Evolutionary conservation across 2,113 vertebrate genomes (phyloP).

Genomic region (Oncorhynchus tshawytscha): DNA sequence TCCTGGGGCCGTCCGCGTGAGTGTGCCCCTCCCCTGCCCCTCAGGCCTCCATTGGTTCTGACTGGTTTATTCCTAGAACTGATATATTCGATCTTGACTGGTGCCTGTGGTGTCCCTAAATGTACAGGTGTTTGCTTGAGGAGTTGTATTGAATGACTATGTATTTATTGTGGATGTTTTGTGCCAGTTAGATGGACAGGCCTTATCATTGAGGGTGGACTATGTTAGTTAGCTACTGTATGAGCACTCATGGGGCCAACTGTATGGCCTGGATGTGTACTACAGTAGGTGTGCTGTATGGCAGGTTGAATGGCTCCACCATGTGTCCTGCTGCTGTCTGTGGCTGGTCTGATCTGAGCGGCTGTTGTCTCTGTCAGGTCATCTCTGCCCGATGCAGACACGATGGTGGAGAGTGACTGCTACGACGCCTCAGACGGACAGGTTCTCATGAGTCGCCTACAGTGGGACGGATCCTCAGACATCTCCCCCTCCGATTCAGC

Average conservation of each 20-base stretch:
- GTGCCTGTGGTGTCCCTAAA: constrained; percentile 23
- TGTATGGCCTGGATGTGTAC: no score
- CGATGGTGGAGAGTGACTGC: constrained; percentile 80
- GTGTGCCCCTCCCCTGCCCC: constrained; percentile 59
- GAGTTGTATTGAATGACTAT: neutral
- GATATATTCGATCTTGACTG: no score
- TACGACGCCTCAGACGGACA: constrained; percentile 91
- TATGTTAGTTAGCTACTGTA: neutral
- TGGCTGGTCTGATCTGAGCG: neutral
- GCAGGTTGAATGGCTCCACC: no score
- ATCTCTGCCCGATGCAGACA: constrained; percentile 81
- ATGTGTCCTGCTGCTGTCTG: no score
- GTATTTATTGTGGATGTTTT: neutral
- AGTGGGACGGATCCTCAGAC: constrained; percentile 94
- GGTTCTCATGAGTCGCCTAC: constrained; percentile 88
- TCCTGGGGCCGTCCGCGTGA: constrained; percentile 93
- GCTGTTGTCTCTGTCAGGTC: constrained; percentile 51
- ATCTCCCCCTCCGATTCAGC: constrained; percentile 93
- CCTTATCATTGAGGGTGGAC: neutral
- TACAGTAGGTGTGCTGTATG: no score
- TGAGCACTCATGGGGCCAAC: no score
- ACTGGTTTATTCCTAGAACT: neutral
- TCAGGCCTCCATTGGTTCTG: neutral
- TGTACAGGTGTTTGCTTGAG: constrained; percentile 1
- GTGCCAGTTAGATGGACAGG: neutral